Base-by-base conservation (phyloP, 2,113 vertebrate species). In the Tiliqua scincoides region DNA sequence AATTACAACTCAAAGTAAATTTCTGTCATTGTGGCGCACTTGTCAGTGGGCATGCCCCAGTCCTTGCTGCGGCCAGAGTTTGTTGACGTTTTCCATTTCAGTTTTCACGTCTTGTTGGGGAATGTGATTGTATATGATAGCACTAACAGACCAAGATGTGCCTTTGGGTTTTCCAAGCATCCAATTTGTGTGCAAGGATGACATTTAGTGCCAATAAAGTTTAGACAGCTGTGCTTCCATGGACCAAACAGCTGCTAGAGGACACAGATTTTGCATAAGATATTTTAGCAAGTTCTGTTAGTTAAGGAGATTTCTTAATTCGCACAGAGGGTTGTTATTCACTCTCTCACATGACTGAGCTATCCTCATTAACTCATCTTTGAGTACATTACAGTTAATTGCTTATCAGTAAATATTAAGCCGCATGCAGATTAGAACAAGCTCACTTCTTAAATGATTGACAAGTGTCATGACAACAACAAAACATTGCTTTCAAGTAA, bases 1-100 rank as follows among this genome's bases (percentile, higher is more conserved):
- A 97, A 98, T 98, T 97, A 96, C 96, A 96, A 97, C 97, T 98
- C 96, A 87, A 76, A 96, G 96, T 95, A 95, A 94, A 96, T 98
- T 96, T 96, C 96, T 94, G 96, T 97, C 97, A 97, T 17, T 20
- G 82, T 37, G n/a, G 94, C 65, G n/a, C 43, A 89, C 95, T 93
- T 93, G 93, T 96, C 95, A 94, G 94, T 77, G 82, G 96, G 91
- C 95, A 76, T 94, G 94, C 94, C 96, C 95, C 85, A 48, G 85
- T 89, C 94, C 89, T 87, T 20, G 65, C 91, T 40, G 0, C 18
- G 21, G 84, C 87, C 85, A 11, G 85, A 85, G 89, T 78, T 14
- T 92, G 91, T 93, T 89, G 91, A 88, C 86, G 78, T 94, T 94
- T 93, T 89, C 94, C 94, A 88, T 95, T 92, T 84, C 83, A 1